Conservation (phyloP, 2,113 vertebrate genomes). For the Urocolius indicus region DNA sequence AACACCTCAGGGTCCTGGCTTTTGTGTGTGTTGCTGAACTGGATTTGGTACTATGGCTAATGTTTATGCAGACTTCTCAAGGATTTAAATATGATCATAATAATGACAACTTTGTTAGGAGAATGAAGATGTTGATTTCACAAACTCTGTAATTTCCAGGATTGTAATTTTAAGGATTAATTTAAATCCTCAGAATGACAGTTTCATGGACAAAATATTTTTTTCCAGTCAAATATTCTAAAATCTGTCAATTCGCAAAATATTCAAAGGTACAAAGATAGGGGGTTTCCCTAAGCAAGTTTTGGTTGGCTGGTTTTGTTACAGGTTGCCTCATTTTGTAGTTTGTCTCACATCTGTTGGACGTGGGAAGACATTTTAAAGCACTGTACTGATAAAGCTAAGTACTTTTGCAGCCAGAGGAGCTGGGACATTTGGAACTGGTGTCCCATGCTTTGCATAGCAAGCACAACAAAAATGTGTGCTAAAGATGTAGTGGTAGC, state of each 20-base stretch:
- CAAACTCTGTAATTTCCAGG: not conserved
- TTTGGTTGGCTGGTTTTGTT: not conserved
- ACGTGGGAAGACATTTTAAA: not conserved
- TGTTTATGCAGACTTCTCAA: conserved; percentile 7
- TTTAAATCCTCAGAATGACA: not conserved
- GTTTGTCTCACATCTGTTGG: not conserved
- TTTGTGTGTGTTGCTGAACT: conserved; percentile 7
- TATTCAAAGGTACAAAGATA: not conserved
- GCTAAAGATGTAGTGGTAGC: not conserved
- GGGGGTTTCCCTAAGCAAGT: not conserved
- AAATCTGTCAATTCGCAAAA: not conserved
- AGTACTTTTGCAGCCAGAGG: not conserved
- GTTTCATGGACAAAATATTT: not conserved
- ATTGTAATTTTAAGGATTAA: not conserved
- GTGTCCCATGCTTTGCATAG: not conserved
- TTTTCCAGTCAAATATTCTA: not conserved
- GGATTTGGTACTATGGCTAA: not conserved
- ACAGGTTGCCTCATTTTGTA: not conserved
- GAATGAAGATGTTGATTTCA: not conserved
- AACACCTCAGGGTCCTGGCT: not conserved
- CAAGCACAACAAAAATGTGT: not conserved
- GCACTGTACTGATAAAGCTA: not conserved
- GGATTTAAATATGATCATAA: not conserved
- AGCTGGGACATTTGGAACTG: not conserved
- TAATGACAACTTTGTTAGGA: not conserved